phyloP scores from a whole-genome alignment of 2,113 vertebrate species.

The Muscicapa adusta region DNA sequence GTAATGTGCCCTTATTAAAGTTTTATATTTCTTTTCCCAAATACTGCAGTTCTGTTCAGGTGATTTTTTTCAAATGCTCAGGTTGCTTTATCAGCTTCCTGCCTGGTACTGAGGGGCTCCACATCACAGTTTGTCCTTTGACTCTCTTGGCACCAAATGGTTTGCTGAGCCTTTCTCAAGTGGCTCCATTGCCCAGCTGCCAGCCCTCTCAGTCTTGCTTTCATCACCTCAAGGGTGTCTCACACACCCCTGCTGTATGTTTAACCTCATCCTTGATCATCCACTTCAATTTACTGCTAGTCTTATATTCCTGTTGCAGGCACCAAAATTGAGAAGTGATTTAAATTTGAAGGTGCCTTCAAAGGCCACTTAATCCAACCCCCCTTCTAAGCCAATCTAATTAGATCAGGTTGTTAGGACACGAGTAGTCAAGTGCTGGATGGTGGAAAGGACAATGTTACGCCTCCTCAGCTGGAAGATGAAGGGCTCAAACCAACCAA shows the following conservation, averaged over 20 bases:
- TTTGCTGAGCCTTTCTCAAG: not conserved
- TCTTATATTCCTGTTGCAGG: not conserved
- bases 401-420: not conserved
- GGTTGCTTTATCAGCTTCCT: not conserved
- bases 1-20: not conserved
- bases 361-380: not conserved
- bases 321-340: not conserved
- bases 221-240: not conserved
- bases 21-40: not conserved
- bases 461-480: not conserved
- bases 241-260: not conserved
- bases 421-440: not conserved
- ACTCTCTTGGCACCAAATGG: not conserved
- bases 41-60: not conserved
- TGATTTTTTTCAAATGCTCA: not conserved
- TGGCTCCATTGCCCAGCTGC: not conserved
- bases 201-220: not conserved
- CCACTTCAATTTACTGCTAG: not conserved
- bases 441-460: not conserved
- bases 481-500: not conserved
- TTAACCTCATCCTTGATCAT: not conserved
- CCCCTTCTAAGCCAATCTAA: not conserved
- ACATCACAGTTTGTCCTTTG: not conserved
- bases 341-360: not conserved
- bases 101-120: not conserved